Percentiles rank a stretch among this genome's conserved stretches.
phyloP scores from a whole-genome alignment of 64 coral and sea anemone genomes.

The Montipora capricornis region DNA sequence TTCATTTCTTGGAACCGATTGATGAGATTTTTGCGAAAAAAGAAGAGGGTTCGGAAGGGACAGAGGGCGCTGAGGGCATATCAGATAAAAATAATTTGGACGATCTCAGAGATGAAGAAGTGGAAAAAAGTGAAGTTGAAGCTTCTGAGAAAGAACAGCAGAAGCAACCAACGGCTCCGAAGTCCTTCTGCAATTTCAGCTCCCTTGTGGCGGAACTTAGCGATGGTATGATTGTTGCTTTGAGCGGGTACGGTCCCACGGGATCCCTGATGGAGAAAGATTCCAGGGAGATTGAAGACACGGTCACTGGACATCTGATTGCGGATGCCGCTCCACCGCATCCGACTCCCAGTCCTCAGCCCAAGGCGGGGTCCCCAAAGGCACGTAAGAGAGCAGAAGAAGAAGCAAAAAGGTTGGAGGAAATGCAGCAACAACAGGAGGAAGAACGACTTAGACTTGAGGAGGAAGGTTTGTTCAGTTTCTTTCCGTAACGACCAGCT shows the following conservation, averaged over 20 bases:
- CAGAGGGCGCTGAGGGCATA: slow-evolving; percentile 2
- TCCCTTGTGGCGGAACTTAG: slow-evolving; percentile 93
- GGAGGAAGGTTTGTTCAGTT: slow-evolving; percentile 45
- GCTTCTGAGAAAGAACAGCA: slow-evolving; percentile 74
- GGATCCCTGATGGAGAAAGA: slow-evolving; percentile 65
- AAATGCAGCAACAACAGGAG: slow-evolving; percentile 68
- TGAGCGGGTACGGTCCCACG: slow-evolving; percentile 85
- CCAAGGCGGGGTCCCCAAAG: slow-evolving; percentile 88
- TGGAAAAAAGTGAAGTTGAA: slow-evolving; percentile 93
- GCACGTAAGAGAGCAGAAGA: slow-evolving; percentile 87
- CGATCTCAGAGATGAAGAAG: slow-evolving; percentile 42
- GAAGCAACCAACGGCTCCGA: slow-evolving; percentile 19
- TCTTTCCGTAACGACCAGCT: neutral
- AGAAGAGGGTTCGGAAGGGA: slow-evolving; percentile 38
- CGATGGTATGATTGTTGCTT: slow-evolving; percentile 88
- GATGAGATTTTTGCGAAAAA: slow-evolving; percentile 80
- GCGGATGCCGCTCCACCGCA: slow-evolving; percentile 19
- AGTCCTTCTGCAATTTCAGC: slow-evolving; percentile 86
- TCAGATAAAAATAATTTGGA: slow-evolving; percentile 41
- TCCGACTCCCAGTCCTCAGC: slow-evolving; percentile 84
- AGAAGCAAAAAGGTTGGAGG: slow-evolving; percentile 79
- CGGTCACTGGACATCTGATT: slow-evolving; percentile 1
- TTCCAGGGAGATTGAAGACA: slow-evolving; percentile 8
- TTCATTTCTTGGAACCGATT: slow-evolving; percentile 92
- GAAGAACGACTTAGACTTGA: slow-evolving; percentile 61